Conservation (phyloP, 1,140 invertebrate species). For the Cephus cinctus region DNA sequence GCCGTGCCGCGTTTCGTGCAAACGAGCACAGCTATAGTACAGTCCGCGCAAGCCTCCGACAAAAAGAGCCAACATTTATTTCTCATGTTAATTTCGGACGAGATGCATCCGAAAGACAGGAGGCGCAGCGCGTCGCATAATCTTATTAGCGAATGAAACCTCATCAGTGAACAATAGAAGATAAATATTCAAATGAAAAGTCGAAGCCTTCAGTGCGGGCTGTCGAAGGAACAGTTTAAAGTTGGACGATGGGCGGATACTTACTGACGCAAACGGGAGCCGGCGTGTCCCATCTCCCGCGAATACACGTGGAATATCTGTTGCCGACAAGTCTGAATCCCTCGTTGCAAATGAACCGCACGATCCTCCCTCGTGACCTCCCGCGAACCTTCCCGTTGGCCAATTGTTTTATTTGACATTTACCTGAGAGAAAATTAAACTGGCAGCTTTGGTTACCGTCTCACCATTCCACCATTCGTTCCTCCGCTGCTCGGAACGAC, state of each 20-base stretch:
- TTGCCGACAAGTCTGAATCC: constrained; percentile 64
- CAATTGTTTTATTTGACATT: constrained; percentile 36
- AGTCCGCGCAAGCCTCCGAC: no score
- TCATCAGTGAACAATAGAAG: no score
- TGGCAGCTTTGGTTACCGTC: no score
- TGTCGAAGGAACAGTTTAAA: neutral
- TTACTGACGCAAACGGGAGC: constrained; percentile 68
- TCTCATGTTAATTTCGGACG: neutral
- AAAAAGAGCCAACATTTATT: neutral
- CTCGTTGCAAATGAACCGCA: constrained; percentile 58
- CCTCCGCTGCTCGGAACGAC: neutral
- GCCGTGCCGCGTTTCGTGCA: no score
- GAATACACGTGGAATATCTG: constrained; percentile 61
- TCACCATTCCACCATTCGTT: no score
- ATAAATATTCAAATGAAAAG: no score
- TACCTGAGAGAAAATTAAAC: constrained; percentile 16
- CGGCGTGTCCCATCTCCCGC: constrained; percentile 61
- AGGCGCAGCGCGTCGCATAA: no score
- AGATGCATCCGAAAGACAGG: neutral
- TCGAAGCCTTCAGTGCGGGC: neutral
- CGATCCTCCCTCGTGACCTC: constrained; percentile 49
- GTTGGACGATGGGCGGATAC: constrained; percentile 33
- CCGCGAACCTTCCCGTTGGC: constrained; percentile 41
- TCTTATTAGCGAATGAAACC: no score
- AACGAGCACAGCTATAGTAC: no score